Conservation (phyloP, 1,140 invertebrate genomes). For the Trissolcus basalis region DNA sequence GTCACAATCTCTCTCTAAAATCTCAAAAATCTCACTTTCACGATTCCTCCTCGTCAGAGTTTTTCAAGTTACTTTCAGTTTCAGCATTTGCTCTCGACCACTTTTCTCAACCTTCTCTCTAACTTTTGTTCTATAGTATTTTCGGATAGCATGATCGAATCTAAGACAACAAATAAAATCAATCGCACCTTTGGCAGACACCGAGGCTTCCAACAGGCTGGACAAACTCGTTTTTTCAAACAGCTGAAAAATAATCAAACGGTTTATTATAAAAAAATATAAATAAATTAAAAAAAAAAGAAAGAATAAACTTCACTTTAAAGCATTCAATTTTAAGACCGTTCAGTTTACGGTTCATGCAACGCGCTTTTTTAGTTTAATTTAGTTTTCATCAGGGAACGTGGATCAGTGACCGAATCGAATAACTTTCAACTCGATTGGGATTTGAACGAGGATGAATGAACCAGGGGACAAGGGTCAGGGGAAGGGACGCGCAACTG, state of each 20-base stretch:
- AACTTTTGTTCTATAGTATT: slow-evolving; percentile 5
- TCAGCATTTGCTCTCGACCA: too few species aligned
- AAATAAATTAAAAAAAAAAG: too few species aligned
- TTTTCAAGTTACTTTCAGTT: too few species aligned
- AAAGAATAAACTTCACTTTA: too few species aligned
- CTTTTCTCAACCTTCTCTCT: background rate
- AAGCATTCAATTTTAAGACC: too few species aligned
- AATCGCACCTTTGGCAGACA: slow-evolving; percentile 73
- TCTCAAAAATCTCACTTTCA: too few species aligned
- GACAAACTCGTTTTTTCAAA: slow-evolving; percentile 76
- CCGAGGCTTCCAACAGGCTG: slow-evolving; percentile 74
- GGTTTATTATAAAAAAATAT: background rate
- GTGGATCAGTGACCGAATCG: too few species aligned
- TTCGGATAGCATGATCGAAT: slow-evolving; percentile 25
- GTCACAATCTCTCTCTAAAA: too few species aligned
- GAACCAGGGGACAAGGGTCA: background rate
- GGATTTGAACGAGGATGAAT: background rate
- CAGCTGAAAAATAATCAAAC: slow-evolving; percentile 64
- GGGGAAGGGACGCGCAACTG: background rate
- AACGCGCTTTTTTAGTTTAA: background rate
- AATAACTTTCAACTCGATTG: background rate
- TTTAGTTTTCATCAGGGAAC: background rate
- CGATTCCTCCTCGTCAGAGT: too few species aligned
- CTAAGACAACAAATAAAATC: slow-evolving; percentile 15
- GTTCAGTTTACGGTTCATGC: too few species aligned